These are phyloP conservation scores for Ephydatia muelleri DNA, from an alignment of 37 sponge, comb jelly and placozoan genomes.

Conservation along the genomic window DNA sequence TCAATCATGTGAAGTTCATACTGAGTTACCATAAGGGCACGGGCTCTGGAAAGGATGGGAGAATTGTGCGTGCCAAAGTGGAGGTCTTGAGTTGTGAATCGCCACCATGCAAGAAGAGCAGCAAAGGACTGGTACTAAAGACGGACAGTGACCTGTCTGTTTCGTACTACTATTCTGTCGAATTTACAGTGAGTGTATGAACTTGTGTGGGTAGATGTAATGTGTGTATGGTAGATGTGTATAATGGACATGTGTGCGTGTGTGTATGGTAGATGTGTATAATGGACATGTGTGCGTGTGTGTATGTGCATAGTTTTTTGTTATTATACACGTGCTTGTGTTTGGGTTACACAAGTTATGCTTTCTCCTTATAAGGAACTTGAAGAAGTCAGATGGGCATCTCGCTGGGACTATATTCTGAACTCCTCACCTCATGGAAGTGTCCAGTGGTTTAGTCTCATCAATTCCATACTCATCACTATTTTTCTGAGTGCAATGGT, in stretches of 20 bases:
- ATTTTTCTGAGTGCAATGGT: conserved; percentile 97
- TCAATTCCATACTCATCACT: conserved; percentile 94
- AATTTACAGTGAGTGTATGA: conserved; percentile 62
- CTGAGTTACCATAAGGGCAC: conserved; percentile 79
- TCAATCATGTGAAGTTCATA: conserved; percentile 85
- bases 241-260: background rate
- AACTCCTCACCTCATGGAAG: conserved; percentile 71
- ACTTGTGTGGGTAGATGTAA: background rate
- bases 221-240: background rate
- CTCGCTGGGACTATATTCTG: conserved; percentile 98
- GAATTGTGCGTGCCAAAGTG: conserved; percentile 55
- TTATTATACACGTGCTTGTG: conserved; percentile 2
- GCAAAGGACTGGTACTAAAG: conserved; percentile 28
- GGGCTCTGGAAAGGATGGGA: conserved; percentile 9
- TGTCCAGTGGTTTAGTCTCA: conserved; percentile 96
- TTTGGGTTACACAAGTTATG: background rate
- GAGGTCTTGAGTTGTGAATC: conserved; percentile 48
- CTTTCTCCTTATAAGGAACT: conserved; percentile 24
- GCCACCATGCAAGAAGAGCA: conserved; percentile 16
- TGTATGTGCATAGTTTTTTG: conserved; percentile 8
- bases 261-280: background rate
- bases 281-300: conserved; percentile 3
- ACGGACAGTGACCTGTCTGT: conserved; percentile 26
- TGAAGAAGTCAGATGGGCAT: conserved; percentile 80
- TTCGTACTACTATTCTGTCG: conserved; percentile 79